These are phyloP conservation scores for Morpho deidamia DNA, from an alignment of 2,888 invertebrate genomes.

Conservation along the genomic window DNA sequence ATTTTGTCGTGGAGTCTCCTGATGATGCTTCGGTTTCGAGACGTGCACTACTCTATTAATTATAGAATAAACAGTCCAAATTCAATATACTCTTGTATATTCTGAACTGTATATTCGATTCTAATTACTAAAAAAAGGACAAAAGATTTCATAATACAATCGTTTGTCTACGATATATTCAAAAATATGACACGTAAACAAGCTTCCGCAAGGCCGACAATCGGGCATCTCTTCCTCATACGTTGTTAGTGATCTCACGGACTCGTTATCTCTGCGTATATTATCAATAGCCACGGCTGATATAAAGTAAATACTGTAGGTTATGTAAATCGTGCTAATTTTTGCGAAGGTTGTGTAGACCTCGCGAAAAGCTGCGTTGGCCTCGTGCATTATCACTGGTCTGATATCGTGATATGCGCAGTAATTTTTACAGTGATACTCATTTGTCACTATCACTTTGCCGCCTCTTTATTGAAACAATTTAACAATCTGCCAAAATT, in stretches of 20 bases:
- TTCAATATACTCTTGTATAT: too few relatives aligned
- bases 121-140: too few relatives aligned
- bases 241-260: slow-evolving; percentile 46
- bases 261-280: slow-evolving; percentile 35
- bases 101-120: too few relatives aligned
- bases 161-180: slow-evolving; percentile 1
- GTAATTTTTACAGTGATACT: slow-evolving; percentile 49
- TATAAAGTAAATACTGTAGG: slow-evolving; percentile 29
- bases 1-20: too few relatives aligned
- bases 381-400: slow-evolving; percentile 66
- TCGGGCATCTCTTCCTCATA: slow-evolving; percentile 41
- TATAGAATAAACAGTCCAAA: too few relatives aligned
- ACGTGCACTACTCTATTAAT: too few relatives aligned
- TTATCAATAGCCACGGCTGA: slow-evolving; percentile 25
- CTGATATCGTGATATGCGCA: slow-evolving; percentile 65
- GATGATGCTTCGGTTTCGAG: too few relatives aligned
- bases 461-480: slow-evolving; percentile 34
- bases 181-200: slow-evolving; percentile 6
- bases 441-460: slow-evolving; percentile 43
- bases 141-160: not conserved
- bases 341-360: slow-evolving; percentile 63
- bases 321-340: slow-evolving; percentile 71
- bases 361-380: slow-evolving; percentile 64
- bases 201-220: slow-evolving; percentile 11
- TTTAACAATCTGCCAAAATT: not conserved